phyloP scores from a whole-genome alignment of 2,113 vertebrate genomes.

The Notechis scutatus region DNA sequence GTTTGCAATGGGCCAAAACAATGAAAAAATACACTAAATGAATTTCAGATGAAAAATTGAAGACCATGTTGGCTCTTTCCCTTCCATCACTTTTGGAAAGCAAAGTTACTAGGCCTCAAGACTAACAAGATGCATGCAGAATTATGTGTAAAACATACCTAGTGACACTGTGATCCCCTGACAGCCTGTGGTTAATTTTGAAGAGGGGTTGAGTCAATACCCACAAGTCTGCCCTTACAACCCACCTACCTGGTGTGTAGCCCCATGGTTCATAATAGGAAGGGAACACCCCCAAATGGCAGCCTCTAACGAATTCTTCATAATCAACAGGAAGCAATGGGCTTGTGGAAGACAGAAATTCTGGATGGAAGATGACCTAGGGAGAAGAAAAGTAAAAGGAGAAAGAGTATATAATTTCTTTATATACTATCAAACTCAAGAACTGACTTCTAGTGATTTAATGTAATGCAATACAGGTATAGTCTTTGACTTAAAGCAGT shows the following conservation, averaged over 20 bases:
- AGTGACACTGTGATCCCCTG: background rate
- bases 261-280: slow-evolving; percentile 95
- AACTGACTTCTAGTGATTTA: background rate
- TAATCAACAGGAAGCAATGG: slow-evolving; percentile 90
- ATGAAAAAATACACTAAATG: background rate
- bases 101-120: background rate
- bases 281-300: slow-evolving; percentile 89
- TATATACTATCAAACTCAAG: background rate
- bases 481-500: background rate
- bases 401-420: background rate
- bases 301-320: slow-evolving; percentile 91
- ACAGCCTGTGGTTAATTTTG: background rate
- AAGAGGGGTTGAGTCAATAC: background rate
- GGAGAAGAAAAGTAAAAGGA: background rate
- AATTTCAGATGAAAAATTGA: background rate
- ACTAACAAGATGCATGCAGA: background rate
- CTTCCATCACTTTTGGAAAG: background rate
- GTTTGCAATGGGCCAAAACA: background rate
- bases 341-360: slow-evolving; percentile 91
- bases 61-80: background rate
- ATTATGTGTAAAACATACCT: background rate
- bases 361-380: slow-evolving; percentile 91
- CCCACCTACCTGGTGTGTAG: slow-evolving; percentile 83
- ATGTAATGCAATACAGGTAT: background rate
- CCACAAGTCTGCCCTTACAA: background rate